Evolutionary conservation across 2,888 invertebrate species (phyloP).

Genomic region (Nematopogon swammerdamellus): DNA sequence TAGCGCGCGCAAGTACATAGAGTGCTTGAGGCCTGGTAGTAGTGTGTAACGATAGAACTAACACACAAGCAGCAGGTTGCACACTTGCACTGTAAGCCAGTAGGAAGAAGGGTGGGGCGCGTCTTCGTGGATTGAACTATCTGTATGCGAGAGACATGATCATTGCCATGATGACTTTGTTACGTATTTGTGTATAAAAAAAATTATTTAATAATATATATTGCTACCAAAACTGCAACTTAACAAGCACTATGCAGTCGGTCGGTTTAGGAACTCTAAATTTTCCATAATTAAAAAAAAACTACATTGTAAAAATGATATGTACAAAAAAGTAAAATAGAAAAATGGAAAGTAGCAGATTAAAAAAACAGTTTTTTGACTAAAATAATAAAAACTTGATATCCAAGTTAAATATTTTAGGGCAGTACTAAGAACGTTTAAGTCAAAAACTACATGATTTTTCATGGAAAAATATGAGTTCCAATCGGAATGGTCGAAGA

Average conservation of each 20-base stretch:
- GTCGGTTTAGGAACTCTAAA: background rate
- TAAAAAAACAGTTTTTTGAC: conserved; percentile 8
- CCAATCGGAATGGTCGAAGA: background rate
- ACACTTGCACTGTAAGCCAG: no score
- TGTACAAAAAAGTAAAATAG: background rate
- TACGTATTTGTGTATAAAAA: no score
- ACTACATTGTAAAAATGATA: background rate
- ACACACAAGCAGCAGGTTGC: no score
- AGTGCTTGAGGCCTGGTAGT: no score
- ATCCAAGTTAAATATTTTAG: conserved; percentile 41
- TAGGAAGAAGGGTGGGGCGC: no score
- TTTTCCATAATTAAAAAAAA: no score
- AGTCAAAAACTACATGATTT: background rate
- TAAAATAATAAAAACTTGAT: conserved; percentile 41
- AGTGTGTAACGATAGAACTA: no score
- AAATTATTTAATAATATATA: no score
- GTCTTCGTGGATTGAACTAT: no score
- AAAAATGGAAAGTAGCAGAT: background rate
- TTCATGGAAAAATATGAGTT: background rate
- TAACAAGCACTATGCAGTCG: background rate
- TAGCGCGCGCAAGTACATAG: no score
- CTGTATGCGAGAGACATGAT: no score
- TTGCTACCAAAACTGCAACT: background rate
- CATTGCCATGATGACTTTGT: no score
- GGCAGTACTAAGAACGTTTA: background rate